These are phyloP conservation scores for Drosophila flavopinicola DNA, from an alignment of 2,888 invertebrate genomes.

Conservation along the genomic window DNA sequence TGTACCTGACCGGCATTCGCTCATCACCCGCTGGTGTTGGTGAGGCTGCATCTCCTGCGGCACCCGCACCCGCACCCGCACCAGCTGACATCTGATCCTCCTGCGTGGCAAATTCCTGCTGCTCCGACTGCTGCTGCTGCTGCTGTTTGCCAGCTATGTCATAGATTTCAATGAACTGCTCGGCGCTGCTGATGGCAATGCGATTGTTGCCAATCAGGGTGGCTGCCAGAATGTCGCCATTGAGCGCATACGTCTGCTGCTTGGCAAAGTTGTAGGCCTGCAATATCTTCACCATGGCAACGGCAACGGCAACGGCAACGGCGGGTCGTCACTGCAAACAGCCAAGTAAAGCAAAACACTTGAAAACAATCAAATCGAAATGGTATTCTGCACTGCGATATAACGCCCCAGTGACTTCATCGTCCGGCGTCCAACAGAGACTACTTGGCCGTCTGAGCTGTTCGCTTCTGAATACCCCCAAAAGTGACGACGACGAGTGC, in stretches of 20 bases:
- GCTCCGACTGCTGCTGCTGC: slow-evolving; percentile 26
- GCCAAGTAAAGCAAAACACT: slow-evolving; percentile 14
- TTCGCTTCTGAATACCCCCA: slow-evolving; percentile 27
- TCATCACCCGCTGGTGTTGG: slow-evolving; percentile 58
- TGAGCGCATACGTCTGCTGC: slow-evolving; percentile 83
- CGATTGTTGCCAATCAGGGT: slow-evolving; percentile 81
- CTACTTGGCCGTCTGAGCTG: slow-evolving; percentile 32
- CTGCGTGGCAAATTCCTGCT: slow-evolving; percentile 29
- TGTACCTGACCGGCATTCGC: slow-evolving; percentile 82
- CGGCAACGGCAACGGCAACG: too few species aligned
- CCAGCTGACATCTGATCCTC: too few species aligned
- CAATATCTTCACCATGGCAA: slow-evolving; percentile 82
- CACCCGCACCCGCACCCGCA: slow-evolving; percentile 11
- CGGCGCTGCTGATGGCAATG: slow-evolving; percentile 83
- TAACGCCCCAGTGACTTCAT: slow-evolving; percentile 74
- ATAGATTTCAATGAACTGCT: slow-evolving; percentile 83
- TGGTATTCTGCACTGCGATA: slow-evolving; percentile 33
- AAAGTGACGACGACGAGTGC: slow-evolving; percentile 28
- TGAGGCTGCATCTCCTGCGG: slow-evolving; percentile 28
- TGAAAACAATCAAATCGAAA: slow-evolving; percentile 14
- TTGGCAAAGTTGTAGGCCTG: slow-evolving; percentile 84
- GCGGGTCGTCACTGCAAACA: slow-evolving; percentile 38
- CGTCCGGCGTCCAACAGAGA: slow-evolving; percentile 46
- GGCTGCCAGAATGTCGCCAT: slow-evolving; percentile 82
- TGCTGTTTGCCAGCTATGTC: slow-evolving; percentile 76